These are phyloP conservation scores for Maniola jurtina DNA, from an alignment of 1,140 invertebrate genomes.

Conservation along the genomic window DNA sequence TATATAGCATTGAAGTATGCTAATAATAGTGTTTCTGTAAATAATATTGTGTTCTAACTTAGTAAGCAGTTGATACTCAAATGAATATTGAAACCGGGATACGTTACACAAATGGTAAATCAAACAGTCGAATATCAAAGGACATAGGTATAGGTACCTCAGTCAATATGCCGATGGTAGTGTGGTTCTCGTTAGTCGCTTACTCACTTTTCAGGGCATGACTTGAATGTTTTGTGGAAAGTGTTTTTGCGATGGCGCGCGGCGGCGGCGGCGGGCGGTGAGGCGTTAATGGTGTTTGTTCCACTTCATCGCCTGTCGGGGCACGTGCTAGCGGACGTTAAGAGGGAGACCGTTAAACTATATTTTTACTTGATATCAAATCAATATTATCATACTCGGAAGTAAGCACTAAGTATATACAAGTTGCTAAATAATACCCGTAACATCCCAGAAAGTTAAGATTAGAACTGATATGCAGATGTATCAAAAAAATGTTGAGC, in stretches of 20 bases:
- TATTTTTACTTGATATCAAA: neutral
- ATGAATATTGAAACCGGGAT: too few relatives aligned
- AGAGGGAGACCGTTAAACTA: neutral
- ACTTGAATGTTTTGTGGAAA: neutral
- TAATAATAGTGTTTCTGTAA: too few relatives aligned
- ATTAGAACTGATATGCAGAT: too few relatives aligned
- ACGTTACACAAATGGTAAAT: too few relatives aligned
- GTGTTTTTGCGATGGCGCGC: neutral
- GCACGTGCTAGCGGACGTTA: neutral
- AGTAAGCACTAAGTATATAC: too few relatives aligned
- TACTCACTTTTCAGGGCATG: neutral
- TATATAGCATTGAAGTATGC: too few relatives aligned
- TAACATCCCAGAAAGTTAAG: too few relatives aligned
- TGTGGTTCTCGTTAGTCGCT: neutral
- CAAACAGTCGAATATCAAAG: neutral
- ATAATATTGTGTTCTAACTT: too few relatives aligned
- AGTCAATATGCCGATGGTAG: neutral
- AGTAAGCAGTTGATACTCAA: too few relatives aligned
- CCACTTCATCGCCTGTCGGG: neutral
- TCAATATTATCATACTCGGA: neutral
- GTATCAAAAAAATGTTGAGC: too few relatives aligned
- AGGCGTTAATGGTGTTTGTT: slow-evolving; percentile 1
- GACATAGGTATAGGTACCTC: neutral
- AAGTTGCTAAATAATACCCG: too few relatives aligned
- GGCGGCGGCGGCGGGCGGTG: neutral